phyloP scores from a whole-genome alignment of 2,888 invertebrate species.

The Plagodis dolabraria region DNA sequence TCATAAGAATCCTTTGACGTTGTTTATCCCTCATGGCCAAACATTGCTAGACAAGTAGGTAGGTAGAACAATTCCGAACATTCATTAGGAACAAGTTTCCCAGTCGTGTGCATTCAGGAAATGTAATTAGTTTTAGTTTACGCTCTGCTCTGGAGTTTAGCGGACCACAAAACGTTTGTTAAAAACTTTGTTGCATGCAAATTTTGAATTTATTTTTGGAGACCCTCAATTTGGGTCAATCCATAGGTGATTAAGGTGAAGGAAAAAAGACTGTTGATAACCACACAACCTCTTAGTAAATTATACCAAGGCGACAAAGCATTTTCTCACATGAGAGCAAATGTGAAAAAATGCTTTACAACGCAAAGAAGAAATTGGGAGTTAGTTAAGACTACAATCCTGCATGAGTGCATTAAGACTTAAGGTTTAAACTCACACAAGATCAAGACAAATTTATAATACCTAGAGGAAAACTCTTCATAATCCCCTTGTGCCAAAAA shows the following conservation, averaged over 20 bases:
- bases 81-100: conserved; percentile 30
- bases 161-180: conserved; percentile 43
- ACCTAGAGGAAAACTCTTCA: too few species aligned
- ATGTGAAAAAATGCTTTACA: background rate
- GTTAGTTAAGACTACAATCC: background rate
- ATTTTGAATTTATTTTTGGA: conserved; percentile 42
- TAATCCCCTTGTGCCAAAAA: too few species aligned
- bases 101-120: conserved; percentile 34
- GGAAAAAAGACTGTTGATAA: too few species aligned
- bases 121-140: conserved; percentile 52
- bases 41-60: too few species aligned
- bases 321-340: background rate
- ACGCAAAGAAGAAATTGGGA: background rate
- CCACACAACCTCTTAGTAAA: too few species aligned
- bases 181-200: conserved; percentile 50
- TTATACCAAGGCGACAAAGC: background rate
- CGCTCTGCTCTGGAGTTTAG: conserved; percentile 36
- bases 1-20: too few species aligned
- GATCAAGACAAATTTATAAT: too few species aligned
- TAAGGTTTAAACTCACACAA: too few species aligned
- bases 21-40: too few species aligned
- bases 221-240: conserved; percentile 31
- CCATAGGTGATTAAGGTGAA: background rate
- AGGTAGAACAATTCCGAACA: conserved; percentile 19
- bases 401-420: too few species aligned